Conservation (phyloP, 2,797 vertebrate genomes). For the Clarias platycephalus region DNA sequence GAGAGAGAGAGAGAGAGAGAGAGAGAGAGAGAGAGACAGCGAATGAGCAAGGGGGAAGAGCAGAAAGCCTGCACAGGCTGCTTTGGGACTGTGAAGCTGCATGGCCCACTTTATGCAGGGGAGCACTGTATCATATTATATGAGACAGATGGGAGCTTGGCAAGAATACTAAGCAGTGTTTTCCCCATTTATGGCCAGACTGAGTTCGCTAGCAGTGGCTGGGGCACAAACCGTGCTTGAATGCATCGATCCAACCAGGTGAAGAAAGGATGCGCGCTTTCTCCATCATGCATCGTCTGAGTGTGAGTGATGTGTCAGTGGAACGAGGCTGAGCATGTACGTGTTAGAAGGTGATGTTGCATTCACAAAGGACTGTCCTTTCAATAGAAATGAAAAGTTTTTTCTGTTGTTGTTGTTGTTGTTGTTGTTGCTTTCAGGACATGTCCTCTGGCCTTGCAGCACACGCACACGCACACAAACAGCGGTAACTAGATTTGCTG, state of each 20-base stretch:
- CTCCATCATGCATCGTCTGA: conserved; percentile 8
- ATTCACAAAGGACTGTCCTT: conserved; percentile 33
- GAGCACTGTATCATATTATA: conserved; percentile 52
- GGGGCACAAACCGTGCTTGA: conserved; percentile 38
- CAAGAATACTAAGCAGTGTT: conserved; percentile 59
- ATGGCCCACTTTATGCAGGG: conserved; percentile 53
- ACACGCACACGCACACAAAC: conserved; percentile 14
- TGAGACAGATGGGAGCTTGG: conserved; percentile 53
- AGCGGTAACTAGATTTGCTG: conserved; percentile 15
- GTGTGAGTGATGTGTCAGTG: conserved; percentile 34
- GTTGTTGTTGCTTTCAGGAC: conserved; percentile 31
- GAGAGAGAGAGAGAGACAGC: conserved; percentile 17
- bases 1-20: conserved; percentile 13
- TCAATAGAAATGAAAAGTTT: conserved; percentile 33
- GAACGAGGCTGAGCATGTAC: conserved; percentile 11
- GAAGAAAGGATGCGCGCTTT: conserved; percentile 45
- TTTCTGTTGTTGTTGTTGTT: conserved; percentile 16
- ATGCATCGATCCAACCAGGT: conserved; percentile 47
- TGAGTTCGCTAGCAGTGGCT: conserved; percentile 39
- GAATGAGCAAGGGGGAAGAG: conserved; percentile 20
- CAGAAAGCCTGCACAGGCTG: conserved; percentile 32
- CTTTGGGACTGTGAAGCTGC: conserved; percentile 49
- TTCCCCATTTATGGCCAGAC: conserved; percentile 50
- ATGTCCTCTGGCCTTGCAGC: conserved; percentile 45
- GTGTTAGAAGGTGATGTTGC: conserved; percentile 30